A percentile compares a stretch with the other conserved stretches of the same genome.
These are phyloP conservation scores for Pterostichus madidus DNA, from an alignment of 2,888 invertebrate species.

Conservation along the genomic window DNA sequence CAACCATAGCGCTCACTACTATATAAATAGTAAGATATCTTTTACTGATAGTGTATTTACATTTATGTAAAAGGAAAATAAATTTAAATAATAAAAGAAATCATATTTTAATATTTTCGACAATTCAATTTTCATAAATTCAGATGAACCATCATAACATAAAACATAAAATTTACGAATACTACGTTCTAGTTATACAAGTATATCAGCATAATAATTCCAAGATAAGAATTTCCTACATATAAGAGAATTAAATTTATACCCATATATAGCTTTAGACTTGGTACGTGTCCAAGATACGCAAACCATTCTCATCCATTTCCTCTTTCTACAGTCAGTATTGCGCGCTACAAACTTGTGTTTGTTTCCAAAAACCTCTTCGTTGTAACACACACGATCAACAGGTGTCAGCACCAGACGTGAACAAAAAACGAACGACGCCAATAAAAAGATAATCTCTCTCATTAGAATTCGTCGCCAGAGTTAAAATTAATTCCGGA, in stretches of 20 bases:
- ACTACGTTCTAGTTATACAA: not conserved
- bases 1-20: too few species aligned
- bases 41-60: too few species aligned
- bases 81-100: too few species aligned
- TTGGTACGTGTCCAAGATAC: conserved; percentile 24
- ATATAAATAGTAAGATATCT: too few species aligned
- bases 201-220: not conserved
- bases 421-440: conserved; percentile 8
- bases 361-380: not conserved
- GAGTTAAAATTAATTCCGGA: not conserved
- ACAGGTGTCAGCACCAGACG: conserved; percentile 16
- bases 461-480: conserved; percentile 12
- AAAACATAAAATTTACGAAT: conserved; percentile 11
- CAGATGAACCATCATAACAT: not conserved
- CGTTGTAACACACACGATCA: not conserved
- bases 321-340: not conserved
- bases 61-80: too few species aligned
- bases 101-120: too few species aligned
- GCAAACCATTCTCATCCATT: not conserved
- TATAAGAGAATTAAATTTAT: conserved; percentile 1
- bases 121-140: too few species aligned
- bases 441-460: conserved; percentile 5
- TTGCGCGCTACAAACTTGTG: not conserved
- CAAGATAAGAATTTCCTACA: conserved; percentile 6
- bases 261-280: not conserved